phyloP scores from a whole-genome alignment of 1,140 invertebrate genomes.

The Drosophila ficusphila region DNA sequence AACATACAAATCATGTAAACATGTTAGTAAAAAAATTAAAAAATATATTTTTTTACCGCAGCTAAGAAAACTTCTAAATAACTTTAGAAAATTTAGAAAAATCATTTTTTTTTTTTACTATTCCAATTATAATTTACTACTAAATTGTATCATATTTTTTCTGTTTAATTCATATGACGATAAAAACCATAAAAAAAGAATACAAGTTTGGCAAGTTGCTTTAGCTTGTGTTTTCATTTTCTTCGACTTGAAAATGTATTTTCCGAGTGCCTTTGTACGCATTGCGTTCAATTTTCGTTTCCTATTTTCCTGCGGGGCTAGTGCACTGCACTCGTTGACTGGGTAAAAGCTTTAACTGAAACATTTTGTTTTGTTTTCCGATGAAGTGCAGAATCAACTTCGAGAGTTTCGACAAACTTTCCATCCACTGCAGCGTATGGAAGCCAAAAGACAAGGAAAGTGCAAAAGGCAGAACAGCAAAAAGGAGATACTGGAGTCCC shows the following conservation, averaged over 20 bases:
- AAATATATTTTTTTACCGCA: too few species aligned
- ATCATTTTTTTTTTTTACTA: too few species aligned
- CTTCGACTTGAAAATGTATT: neutral
- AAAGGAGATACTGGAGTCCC: neutral
- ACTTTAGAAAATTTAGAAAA: too few species aligned
- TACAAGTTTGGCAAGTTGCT: too few species aligned
- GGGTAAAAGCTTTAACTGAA: conserved; percentile 38
- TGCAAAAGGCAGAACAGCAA: neutral
- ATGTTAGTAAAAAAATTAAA: too few species aligned
- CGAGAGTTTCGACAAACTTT: conserved; percentile 17
- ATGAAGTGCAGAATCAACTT: conserved; percentile 41
- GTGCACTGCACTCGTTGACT: conserved; percentile 16
- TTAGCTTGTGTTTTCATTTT: too few species aligned
- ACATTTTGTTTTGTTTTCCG: conserved; percentile 42
- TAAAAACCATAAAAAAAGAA: too few species aligned
- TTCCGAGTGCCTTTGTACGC: neutral
- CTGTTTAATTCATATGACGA: too few species aligned
- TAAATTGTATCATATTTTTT: too few species aligned
- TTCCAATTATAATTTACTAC: too few species aligned
- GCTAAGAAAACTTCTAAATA: too few species aligned
- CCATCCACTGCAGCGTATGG: neutral
- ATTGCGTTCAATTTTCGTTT: conserved; percentile 29
- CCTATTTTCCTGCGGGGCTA: conserved; percentile 9
- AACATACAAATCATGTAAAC: too few species aligned
- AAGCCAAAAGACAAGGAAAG: neutral